Conservation (phyloP, 2,888 invertebrate genomes). For the Erebia aethiops region DNA sequence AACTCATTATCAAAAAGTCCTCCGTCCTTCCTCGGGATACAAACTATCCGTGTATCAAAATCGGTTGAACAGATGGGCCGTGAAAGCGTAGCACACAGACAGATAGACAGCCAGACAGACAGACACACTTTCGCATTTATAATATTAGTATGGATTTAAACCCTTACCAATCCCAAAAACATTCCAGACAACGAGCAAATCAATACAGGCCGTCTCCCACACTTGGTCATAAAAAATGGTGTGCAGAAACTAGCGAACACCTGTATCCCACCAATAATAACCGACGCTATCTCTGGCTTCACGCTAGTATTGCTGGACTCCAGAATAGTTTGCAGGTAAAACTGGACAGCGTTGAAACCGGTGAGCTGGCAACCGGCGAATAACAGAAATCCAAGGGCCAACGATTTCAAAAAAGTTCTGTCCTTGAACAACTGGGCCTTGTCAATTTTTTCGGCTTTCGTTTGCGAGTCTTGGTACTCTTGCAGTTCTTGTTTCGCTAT, state of each 20-base stretch:
- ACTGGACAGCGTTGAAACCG: conserved; percentile 59
- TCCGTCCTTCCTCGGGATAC: too few relatives aligned
- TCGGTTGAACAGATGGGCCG: too few relatives aligned
- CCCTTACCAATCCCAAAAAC: conserved; percentile 53
- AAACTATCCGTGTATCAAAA: too few relatives aligned
- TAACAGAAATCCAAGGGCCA: conserved; percentile 46
- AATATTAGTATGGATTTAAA: neutral
- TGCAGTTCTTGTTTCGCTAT: conserved; percentile 57
- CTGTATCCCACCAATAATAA: conserved; percentile 59
- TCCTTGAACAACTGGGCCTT: conserved; percentile 45
- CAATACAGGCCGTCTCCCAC: conserved; percentile 55
- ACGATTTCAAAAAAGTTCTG: conserved; percentile 47
- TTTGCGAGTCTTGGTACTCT: conserved; percentile 48
- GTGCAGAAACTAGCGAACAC: conserved; percentile 56
- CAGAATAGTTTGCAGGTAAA: conserved; percentile 63
- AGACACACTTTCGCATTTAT: too few relatives aligned
- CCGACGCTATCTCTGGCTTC: conserved; percentile 57
- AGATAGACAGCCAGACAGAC: too few relatives aligned
- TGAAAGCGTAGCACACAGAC: too few relatives aligned
- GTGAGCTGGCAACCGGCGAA: conserved; percentile 48
- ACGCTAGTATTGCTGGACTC: conserved; percentile 60
- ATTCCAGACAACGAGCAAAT: conserved; percentile 45
- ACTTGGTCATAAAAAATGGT: conserved; percentile 50
- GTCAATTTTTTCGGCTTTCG: conserved; percentile 38
- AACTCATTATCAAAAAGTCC: too few relatives aligned